Evolutionary conservation across 2,888 invertebrate genomes (phyloP).

Genomic region (Sarcophaga rosellei): DNA sequence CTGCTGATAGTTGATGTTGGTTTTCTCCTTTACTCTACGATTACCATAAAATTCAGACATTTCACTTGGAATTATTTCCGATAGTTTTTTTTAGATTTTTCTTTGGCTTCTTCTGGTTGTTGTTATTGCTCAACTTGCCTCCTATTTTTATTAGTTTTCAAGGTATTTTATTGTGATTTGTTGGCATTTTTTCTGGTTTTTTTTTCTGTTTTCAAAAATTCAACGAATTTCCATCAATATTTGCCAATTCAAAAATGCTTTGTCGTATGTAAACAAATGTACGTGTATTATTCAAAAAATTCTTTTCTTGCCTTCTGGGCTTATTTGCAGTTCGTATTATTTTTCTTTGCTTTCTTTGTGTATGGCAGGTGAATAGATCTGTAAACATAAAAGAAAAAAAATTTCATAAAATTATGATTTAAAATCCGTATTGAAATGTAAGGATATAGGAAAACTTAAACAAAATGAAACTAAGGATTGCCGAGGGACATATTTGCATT

Average conservation of each 20-base stretch:
- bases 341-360: neutral
- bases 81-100: slow-evolving; percentile 25
- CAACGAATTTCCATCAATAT: slow-evolving; percentile 38
- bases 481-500: too few species aligned
- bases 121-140: too few species aligned
- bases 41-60: slow-evolving; percentile 64
- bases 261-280: neutral
- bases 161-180: slow-evolving; percentile 29
- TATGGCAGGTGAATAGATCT: neutral
- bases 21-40: slow-evolving; percentile 41
- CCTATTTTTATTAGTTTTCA: slow-evolving; percentile 20
- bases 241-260: slow-evolving; percentile 37
- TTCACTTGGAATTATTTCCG: slow-evolving; percentile 48
- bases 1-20: slow-evolving; percentile 43
- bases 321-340: neutral
- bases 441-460: neutral
- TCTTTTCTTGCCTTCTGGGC: neutral
- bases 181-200: slow-evolving; percentile 22
- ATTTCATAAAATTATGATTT: neutral
- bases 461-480: neutral
- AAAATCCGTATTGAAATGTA: too few species aligned
- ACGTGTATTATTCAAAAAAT: slow-evolving; percentile 7
- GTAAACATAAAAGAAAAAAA: neutral
- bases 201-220: neutral
- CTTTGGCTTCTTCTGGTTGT: slow-evolving; percentile 24